Evolutionary conservation across 2,888 invertebrate species (phyloP).

Genomic region (Apamea anceps): DNA sequence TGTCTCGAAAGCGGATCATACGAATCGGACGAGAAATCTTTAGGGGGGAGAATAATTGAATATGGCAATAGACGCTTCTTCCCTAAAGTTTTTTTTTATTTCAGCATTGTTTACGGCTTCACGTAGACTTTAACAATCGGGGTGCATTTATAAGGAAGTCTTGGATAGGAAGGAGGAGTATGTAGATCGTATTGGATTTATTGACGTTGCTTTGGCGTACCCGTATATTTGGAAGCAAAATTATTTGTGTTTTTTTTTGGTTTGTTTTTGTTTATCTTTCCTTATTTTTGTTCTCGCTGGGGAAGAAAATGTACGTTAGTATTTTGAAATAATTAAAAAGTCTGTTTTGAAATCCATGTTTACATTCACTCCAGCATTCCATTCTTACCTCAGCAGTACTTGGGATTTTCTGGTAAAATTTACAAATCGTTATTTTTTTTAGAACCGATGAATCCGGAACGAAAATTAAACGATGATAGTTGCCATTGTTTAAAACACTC

Average conservation of each 20-base stretch:
- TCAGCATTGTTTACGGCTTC: constrained; percentile 48
- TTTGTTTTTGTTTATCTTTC: not conserved
- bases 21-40: constrained; percentile 37
- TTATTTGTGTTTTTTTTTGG: not conserved
- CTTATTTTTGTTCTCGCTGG: not conserved
- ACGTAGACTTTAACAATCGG: constrained; percentile 51
- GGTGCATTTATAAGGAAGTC: constrained; percentile 59
- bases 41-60: constrained; percentile 54
- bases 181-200: constrained; percentile 55
- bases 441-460: not conserved
- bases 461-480: not conserved
- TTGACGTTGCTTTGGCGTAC: constrained; percentile 24
- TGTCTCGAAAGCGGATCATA: constrained; percentile 25
- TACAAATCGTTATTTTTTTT: not conserved
- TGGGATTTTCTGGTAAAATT: not conserved
- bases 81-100: constrained; percentile 44
- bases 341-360: not conserved
- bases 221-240: not conserved
- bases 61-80: constrained; percentile 38
- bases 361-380: not conserved
- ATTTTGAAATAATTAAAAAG: not conserved
- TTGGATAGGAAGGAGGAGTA: constrained; percentile 7
- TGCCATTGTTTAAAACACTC: not conserved
- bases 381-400: too few relatives aligned
- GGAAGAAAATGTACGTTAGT: not conserved